These are phyloP conservation scores for Columba janthina DNA, from an alignment of 2,113 vertebrate species.

Conservation along the genomic window DNA sequence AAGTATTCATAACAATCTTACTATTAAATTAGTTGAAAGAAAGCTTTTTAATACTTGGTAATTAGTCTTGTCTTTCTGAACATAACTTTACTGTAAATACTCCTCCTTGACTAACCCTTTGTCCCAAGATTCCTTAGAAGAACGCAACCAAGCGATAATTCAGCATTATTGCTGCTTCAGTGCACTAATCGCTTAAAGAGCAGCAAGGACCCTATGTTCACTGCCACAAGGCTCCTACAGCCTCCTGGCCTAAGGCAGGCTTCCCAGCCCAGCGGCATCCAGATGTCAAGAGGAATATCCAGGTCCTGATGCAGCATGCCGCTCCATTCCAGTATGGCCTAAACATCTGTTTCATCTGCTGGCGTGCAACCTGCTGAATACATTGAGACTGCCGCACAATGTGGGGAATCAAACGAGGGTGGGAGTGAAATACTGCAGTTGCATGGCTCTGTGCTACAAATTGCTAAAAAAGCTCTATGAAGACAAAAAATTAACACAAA, in stretches of 20 bases:
- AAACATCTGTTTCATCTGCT: slow-evolving; percentile 96
- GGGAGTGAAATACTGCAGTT: not conserved
- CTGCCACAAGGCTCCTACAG: slow-evolving; percentile 89
- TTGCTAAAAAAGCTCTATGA: not conserved
- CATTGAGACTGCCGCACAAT: not conserved
- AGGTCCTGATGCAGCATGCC: slow-evolving; percentile 88
- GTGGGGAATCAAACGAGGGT: slow-evolving; percentile 15
- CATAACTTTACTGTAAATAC: slow-evolving; percentile 78
- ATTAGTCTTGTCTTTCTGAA: slow-evolving; percentile 79
- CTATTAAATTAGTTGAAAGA: slow-evolving; percentile 65
- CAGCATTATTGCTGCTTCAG: slow-evolving; percentile 89
- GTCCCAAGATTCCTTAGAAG: slow-evolving; percentile 86
- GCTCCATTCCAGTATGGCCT: slow-evolving; percentile 89
- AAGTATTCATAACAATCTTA: slow-evolving; percentile 55
- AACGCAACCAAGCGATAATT: slow-evolving; percentile 88
- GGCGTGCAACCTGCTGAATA: slow-evolving; percentile 80
- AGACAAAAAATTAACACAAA: not conserved
- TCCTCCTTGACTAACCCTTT: slow-evolving; percentile 79
- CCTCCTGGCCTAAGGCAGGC: slow-evolving; percentile 88
- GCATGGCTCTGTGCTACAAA: not conserved
- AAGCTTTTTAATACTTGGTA: slow-evolving; percentile 68
- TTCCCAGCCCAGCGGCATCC: slow-evolving; percentile 86
- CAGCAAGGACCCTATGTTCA: slow-evolving; percentile 82
- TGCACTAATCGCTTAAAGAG: slow-evolving; percentile 89
- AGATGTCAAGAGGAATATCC: slow-evolving; percentile 94